These are phyloP conservation scores for Acropora yongei DNA, from an alignment of 64 coral and sea anemone genomes.

Conservation along the genomic window DNA sequence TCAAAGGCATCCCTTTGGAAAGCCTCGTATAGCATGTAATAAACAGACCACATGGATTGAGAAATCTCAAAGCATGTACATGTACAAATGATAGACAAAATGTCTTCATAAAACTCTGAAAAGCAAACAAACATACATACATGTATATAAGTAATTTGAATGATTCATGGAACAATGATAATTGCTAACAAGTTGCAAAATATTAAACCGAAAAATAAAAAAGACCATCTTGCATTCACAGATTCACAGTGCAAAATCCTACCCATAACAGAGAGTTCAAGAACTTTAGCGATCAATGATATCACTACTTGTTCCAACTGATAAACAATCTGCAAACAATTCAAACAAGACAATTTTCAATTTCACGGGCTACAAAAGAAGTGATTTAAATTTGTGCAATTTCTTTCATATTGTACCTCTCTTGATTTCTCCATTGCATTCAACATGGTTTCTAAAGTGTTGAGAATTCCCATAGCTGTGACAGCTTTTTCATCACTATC, in stretches of 20 bases:
- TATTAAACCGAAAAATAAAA: too few relatives aligned
- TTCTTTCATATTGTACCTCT: slow-evolving; percentile 46
- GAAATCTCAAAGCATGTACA: slow-evolving; percentile 96
- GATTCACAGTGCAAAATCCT: slow-evolving; percentile 19
- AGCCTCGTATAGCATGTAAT: slow-evolving; percentile 78
- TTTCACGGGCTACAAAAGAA: too few relatives aligned
- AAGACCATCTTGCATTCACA: too few relatives aligned
- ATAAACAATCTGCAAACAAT: slow-evolving; percentile 68
- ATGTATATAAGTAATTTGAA: not conserved
- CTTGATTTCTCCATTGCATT: slow-evolving; percentile 90
- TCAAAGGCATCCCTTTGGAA: slow-evolving; percentile 96
- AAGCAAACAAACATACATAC: not conserved
- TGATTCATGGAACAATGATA: too few relatives aligned
- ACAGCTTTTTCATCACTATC: slow-evolving; percentile 86
- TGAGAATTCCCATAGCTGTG: slow-evolving; percentile 93
- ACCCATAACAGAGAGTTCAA: slow-evolving; percentile 86
- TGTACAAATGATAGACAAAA: slow-evolving; percentile 84
- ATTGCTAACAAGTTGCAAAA: too few relatives aligned
- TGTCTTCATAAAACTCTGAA: slow-evolving; percentile 90
- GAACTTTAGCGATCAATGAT: slow-evolving; percentile 71
- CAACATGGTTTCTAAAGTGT: slow-evolving; percentile 93
- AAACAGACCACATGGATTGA: slow-evolving; percentile 83
- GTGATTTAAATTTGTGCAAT: not conserved
- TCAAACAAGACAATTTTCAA: not conserved
- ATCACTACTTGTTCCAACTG: slow-evolving; percentile 78